Evolutionary conservation across 1,140 invertebrate species (phyloP).

Genomic region (Matsumurasca onukii): DNA sequence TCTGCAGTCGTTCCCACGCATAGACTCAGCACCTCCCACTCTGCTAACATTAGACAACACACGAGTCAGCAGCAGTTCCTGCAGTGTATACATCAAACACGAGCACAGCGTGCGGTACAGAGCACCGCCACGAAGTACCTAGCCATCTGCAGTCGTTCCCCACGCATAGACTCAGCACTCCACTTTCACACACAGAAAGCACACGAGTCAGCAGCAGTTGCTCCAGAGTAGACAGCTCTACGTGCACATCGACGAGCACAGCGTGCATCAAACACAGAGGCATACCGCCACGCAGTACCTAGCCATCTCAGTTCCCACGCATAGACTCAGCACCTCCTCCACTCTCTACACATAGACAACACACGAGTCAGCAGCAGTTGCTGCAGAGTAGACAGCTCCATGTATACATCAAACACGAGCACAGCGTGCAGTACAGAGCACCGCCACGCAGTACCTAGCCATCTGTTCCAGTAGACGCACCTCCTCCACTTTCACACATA

Average conservation of each 20-base stretch:
- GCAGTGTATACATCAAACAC: too few relatives aligned
- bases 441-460: constrained; percentile 49
- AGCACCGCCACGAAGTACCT: too few relatives aligned
- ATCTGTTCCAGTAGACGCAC: constrained; percentile 46
- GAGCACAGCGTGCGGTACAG: too few relatives aligned
- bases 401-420: constrained; percentile 53
- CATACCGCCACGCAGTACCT: constrained; percentile 45
- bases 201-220: constrained; percentile 52
- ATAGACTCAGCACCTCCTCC: constrained; percentile 42
- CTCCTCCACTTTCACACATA: constrained; percentile 23
- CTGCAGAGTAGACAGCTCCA: constrained; percentile 49
- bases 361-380: constrained; percentile 53
- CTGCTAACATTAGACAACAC: constrained; percentile 51
- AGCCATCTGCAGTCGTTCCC: too few relatives aligned
- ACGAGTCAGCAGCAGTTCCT: too few relatives aligned
- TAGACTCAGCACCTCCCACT: constrained; percentile 25
- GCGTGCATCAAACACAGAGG: constrained; percentile 55
- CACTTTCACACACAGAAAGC: too few relatives aligned
- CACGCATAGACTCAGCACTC: too few relatives aligned
- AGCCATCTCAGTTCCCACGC: constrained; percentile 51
- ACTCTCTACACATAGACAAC: constrained; percentile 42
- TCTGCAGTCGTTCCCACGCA: too few relatives aligned
- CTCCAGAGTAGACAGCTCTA: constrained; percentile 49
- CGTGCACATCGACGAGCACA: constrained; percentile 53
- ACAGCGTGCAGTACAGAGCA: constrained; percentile 53